A percentile compares a stretch with the other conserved stretches of the same genome.
phyloP scores from a whole-genome alignment of 2,113 vertebrate genomes.

The Grus americana region DNA sequence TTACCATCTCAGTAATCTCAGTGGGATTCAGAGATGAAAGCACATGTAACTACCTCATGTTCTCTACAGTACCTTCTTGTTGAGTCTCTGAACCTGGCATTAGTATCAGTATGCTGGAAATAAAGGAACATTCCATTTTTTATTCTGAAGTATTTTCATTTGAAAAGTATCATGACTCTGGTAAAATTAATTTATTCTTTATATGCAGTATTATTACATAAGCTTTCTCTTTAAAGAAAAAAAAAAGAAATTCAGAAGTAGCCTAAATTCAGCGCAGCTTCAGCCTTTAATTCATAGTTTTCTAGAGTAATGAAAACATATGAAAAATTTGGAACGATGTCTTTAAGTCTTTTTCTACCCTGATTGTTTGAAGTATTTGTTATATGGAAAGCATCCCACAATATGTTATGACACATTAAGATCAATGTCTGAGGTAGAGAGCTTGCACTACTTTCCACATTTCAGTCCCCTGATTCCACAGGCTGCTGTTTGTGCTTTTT shows the following conservation, averaged over 20 bases:
- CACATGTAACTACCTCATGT: neutral
- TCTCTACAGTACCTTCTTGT: neutral
- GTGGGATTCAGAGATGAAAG: neutral
- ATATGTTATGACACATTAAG: neutral
- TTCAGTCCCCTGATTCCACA: neutral
- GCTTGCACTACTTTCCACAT: neutral
- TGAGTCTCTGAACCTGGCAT: neutral
- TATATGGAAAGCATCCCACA: neutral
- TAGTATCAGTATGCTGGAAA: neutral
- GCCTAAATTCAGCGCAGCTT: neutral
- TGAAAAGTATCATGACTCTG: neutral
- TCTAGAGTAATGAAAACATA: neutral
- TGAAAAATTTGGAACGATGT: neutral
- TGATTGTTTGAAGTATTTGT: neutral
- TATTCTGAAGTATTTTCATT: neutral
- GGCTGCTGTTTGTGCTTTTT: neutral
- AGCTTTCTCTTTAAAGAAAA: neutral
- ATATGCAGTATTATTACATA: neutral
- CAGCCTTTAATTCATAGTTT: neutral
- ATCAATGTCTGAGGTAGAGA: neutral
- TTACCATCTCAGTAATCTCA: neutral
- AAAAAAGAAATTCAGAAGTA: neutral
- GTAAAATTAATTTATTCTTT: neutral
- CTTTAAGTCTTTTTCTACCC: neutral
- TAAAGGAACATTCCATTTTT: neutral